Percentiles rank a stretch among this genome's conserved stretches.
Conservation (phyloP, 2,797 vertebrate genomes). For the Xiphorhynchus erythropygius region DNA sequence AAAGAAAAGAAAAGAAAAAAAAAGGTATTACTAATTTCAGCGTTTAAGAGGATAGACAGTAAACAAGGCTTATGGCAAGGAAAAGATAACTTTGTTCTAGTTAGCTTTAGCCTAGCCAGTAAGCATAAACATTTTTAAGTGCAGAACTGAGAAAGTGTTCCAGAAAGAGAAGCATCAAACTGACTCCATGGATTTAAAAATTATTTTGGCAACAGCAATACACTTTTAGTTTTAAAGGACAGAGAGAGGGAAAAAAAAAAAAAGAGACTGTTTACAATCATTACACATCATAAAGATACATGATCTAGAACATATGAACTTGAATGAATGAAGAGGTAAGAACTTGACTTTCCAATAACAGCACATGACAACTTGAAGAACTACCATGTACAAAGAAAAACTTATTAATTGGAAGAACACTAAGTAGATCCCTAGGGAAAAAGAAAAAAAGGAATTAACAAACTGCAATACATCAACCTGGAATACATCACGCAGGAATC, state of each 20-base stretch:
- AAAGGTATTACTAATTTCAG: background rate
- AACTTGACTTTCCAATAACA: background rate
- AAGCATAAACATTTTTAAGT: background rate
- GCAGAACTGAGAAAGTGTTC: background rate
- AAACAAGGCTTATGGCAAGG: background rate
- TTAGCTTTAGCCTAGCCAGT: background rate
- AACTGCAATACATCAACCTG: background rate
- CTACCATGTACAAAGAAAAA: background rate
- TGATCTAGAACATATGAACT: background rate
- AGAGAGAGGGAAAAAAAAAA: background rate
- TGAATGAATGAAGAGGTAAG: background rate
- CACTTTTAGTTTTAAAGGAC: background rate
- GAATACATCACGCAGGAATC: background rate
- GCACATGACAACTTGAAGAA: background rate
- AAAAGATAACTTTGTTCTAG: background rate
- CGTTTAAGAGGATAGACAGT: background rate
- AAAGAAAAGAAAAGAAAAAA: slow-evolving; percentile 28
- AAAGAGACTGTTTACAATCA: background rate
- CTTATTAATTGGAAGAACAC: background rate
- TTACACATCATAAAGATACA: background rate
- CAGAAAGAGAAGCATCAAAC: background rate
- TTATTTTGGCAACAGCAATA: background rate
- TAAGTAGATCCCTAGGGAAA: background rate
- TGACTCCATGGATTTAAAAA: background rate
- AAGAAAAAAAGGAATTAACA: background rate